A percentile compares a stretch with the other conserved stretches of the same genome.
These are phyloP conservation scores for Choreutis nemorana DNA, from an alignment of 2,888 invertebrate genomes.

Conservation along the genomic window DNA sequence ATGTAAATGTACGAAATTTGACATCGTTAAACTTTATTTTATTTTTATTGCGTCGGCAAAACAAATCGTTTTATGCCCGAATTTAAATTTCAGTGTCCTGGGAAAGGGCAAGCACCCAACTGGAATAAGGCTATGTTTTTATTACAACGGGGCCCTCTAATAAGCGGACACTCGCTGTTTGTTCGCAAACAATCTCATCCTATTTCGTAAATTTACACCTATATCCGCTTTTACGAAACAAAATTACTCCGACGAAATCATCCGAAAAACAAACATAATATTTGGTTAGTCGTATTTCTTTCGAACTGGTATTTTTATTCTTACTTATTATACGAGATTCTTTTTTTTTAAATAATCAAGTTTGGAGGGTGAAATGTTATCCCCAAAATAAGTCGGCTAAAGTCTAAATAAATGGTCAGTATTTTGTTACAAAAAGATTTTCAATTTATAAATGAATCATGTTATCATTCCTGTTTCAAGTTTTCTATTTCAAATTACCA, in stretches of 20 bases:
- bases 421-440: too few species aligned
- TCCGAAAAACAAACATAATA: slow-evolving; percentile 22
- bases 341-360: too few species aligned
- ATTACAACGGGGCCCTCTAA: slow-evolving; percentile 51
- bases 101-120: slow-evolving; percentile 24
- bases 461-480: too few species aligned
- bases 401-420: too few species aligned
- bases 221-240: slow-evolving; percentile 32
- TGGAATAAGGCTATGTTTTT: slow-evolving; percentile 58
- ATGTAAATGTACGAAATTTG: not conserved
- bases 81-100: slow-evolving; percentile 47
- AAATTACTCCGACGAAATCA: slow-evolving; percentile 30
- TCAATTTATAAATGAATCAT: too few species aligned
- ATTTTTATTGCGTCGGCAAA: slow-evolving; percentile 47
- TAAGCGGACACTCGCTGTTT: slow-evolving; percentile 55
- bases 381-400: too few species aligned
- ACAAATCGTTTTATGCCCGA: slow-evolving; percentile 48
- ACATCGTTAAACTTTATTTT: slow-evolving; percentile 36
- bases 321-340: too few species aligned
- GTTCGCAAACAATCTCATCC: slow-evolving; percentile 52
- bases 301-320: not conserved
- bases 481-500: too few species aligned
- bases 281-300: slow-evolving; percentile 7
- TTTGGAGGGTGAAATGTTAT: too few species aligned
- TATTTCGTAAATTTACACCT: slow-evolving; percentile 49